Evolutionary conservation across 1,140 invertebrate genomes (phyloP).

Genomic region (Drosophila burlai): DNA sequence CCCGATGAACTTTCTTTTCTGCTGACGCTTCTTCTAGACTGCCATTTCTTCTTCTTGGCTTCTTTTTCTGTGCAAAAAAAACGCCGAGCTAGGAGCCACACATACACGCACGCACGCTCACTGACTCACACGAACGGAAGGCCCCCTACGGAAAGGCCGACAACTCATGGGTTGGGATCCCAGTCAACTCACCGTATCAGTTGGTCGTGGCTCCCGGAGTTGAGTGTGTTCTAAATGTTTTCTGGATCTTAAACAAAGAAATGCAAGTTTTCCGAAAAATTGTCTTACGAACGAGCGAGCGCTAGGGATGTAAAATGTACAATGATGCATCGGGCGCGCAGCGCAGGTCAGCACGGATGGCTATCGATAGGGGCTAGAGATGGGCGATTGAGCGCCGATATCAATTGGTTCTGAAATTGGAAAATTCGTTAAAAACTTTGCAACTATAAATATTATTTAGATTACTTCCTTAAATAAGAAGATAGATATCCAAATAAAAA

Average conservation of each 20-base stretch:
- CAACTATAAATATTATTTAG: neutral
- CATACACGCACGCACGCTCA: slow-evolving; percentile 28
- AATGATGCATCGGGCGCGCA: slow-evolving; percentile 27
- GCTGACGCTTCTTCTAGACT: slow-evolving; percentile 80
- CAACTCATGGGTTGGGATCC: neutral
- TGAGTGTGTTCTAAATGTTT: slow-evolving; percentile 6
- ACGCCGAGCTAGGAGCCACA: slow-evolving; percentile 47
- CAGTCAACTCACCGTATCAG: slow-evolving; percentile 39
- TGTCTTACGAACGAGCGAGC: slow-evolving; percentile 28
- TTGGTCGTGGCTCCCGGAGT: neutral
- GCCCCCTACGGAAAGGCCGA: slow-evolving; percentile 13
- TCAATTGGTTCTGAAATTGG: neutral
- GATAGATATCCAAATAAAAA: too few relatives aligned
- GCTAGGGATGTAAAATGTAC: slow-evolving; percentile 36
- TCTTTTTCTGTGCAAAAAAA: slow-evolving; percentile 49
- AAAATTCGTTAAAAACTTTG: neutral
- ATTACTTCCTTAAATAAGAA: neutral
- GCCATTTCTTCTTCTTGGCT: slow-evolving; percentile 56
- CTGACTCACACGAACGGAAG: slow-evolving; percentile 35
- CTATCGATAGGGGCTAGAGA: slow-evolving; percentile 21
- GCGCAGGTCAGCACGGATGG: slow-evolving; percentile 13
- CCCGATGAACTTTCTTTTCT: slow-evolving; percentile 80
- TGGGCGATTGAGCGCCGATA: slow-evolving; percentile 1
- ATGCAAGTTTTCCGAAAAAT: slow-evolving; percentile 16
- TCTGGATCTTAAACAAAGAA: slow-evolving; percentile 40